A percentile compares a stretch with the other conserved stretches of the same genome.
phyloP scores from a whole-genome alignment of 2,888 invertebrate species.

The Lycocerus yunnanus region DNA sequence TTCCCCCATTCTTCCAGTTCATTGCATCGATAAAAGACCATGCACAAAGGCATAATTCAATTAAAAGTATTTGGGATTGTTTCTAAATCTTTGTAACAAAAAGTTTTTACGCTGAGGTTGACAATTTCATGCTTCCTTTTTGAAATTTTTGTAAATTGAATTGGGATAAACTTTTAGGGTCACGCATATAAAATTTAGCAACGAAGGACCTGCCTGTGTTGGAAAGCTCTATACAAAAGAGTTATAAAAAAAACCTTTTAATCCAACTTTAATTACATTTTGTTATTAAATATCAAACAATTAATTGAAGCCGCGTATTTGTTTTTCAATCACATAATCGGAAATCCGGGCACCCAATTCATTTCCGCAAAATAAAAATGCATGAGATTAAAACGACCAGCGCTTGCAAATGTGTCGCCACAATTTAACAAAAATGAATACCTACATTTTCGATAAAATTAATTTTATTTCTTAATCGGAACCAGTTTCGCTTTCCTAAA shows the following conservation, averaged over 20 bases:
- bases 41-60: too few relatives aligned
- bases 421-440: slow-evolving; percentile 4
- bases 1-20: too few relatives aligned
- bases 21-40: too few relatives aligned
- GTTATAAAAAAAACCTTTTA: neutral
- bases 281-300: neutral
- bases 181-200: neutral
- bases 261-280: neutral
- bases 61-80: too few relatives aligned
- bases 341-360: slow-evolving; percentile 22
- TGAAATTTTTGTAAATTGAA: too few relatives aligned
- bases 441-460: neutral
- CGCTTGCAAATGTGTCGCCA: neutral
- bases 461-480: neutral
- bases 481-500: neutral
- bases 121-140: too few relatives aligned
- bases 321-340: slow-evolving; percentile 11
- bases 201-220: neutral
- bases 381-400: neutral
- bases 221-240: neutral
- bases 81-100: too few relatives aligned
- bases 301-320: neutral
- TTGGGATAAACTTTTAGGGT: neutral
- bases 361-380: slow-evolving; percentile 21
- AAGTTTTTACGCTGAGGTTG: too few relatives aligned